phyloP scores from a whole-genome alignment of 2,797 vertebrate genomes.

The Anableps anableps region DNA sequence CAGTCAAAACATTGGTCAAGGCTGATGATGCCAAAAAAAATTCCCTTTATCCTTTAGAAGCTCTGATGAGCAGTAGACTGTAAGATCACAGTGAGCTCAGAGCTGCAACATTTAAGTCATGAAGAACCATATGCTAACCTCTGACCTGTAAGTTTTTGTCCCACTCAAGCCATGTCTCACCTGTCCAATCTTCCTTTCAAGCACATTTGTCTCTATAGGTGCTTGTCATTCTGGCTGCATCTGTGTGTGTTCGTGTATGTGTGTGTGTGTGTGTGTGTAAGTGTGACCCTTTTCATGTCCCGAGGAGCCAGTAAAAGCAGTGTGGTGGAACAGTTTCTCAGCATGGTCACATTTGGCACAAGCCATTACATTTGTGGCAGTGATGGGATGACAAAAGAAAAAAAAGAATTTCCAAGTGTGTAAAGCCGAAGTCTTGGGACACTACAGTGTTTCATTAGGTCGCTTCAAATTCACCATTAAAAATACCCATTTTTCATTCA shows the following conservation, averaged over 20 bases:
- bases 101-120: conserved; percentile 41
- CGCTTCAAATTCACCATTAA: conserved; percentile 1
- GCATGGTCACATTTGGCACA: conserved; percentile 75
- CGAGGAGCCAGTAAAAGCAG: conserved; percentile 69
- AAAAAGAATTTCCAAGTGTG: conserved; percentile 6
- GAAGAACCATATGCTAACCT: conserved; percentile 36
- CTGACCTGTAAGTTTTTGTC: conserved; percentile 51
- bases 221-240: conserved; percentile 21
- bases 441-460: conserved; percentile 2
- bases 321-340: conserved; percentile 69
- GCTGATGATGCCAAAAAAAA: no score
- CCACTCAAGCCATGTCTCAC: conserved; percentile 30
- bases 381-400: conserved; percentile 26
- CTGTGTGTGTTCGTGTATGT: conserved; percentile 14
- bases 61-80: not conserved
- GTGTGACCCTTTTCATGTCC: conserved; percentile 60
- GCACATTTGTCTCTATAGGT: conserved; percentile 46
- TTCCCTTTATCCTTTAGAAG: not conserved
- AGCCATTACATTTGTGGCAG: conserved; percentile 79
- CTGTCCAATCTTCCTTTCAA: conserved; percentile 28
- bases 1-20: not conserved
- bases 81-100: not conserved
- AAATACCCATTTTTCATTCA: not conserved
- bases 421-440: conserved; percentile 1
- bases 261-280: conserved; percentile 10